Base-by-base conservation (phyloP, 2,113 vertebrate species). In the Calyptomena viridis region DNA sequence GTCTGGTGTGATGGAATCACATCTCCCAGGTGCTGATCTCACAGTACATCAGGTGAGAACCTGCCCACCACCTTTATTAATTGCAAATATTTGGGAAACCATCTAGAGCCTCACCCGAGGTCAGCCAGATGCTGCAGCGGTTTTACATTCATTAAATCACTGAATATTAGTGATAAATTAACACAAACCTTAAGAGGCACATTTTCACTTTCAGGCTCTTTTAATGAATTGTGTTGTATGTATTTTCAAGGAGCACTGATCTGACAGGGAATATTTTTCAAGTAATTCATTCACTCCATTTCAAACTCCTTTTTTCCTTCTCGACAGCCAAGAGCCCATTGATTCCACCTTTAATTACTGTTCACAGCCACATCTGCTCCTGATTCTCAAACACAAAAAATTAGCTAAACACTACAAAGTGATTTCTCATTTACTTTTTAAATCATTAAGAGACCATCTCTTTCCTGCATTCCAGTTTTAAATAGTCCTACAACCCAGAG, bases 181-280 rank as follows among this genome's bases (percentile, higher is more conserved):
- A 88, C 76, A 75, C 39, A 75, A 60, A 68, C 55, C 87, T 40
- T 66, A 83, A 80, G 78, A 69, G 66, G 42, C 35, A 35, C 56
- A 84, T 96, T 95, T 96, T 83, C 88, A 94, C 81, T 81, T 79
- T 52, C 35, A 72, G 84, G 75, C 63, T 62, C 93, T 85, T 89
- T 68, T 82, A 92, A 95, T 87, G 47, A 95, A 90, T 95, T 68
- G 27, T 12, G 0, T 24, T 86, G 85, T 85, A 79, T 62, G 40
- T 75, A 75, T 93, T 96, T 97, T 87, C 91, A 76, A 96, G 44
- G 79, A 96, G 74, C 76, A 93, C 75, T 64, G 90, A 94, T 75
- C 94, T 92, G 81, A 93, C 68, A 84, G 63, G 58, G 44, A 78
- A 39, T 88, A 87, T 76, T 97, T 96, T 92, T 59, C 30, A 90